Percentiles rank a stretch among this genome's conserved stretches.
phyloP scores from a whole-genome alignment of 1,140 invertebrate genomes.

The Drosophila mayri region DNA sequence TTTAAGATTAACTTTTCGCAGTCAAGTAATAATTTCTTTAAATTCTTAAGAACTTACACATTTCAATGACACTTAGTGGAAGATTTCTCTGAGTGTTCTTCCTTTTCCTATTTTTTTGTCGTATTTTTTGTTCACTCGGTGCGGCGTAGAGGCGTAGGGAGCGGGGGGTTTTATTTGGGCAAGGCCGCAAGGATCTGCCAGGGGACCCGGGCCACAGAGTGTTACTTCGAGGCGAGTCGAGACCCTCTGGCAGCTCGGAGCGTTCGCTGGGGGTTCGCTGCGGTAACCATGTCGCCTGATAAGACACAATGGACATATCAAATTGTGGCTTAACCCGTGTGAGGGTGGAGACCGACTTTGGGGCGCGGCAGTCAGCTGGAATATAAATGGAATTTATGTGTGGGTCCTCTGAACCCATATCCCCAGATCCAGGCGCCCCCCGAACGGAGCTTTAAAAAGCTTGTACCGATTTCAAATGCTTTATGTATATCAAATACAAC shows the following conservation, averaged over 20 bases:
- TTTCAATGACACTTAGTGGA: too few species aligned
- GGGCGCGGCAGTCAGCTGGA: conserved; percentile 53
- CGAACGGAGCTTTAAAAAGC: conserved; percentile 50
- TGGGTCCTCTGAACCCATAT: conserved; percentile 15
- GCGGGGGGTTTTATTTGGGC: conserved; percentile 69
- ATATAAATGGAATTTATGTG: conserved; percentile 83
- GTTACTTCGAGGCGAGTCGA: conserved; percentile 66
- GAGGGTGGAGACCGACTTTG: conserved; percentile 52
- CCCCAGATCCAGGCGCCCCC: conserved; percentile 25
- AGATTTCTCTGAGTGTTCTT: conserved; percentile 23
- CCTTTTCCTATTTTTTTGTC: conserved; percentile 4
- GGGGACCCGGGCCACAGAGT: conserved; percentile 51
- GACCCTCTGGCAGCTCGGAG: conserved; percentile 56
- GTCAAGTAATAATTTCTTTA: too few species aligned
- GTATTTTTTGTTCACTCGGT: conserved; percentile 19
- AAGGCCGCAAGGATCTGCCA: conserved; percentile 76
- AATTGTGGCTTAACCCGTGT: conserved; percentile 79
- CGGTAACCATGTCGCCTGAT: conserved; percentile 83
- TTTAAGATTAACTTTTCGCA: too few species aligned
- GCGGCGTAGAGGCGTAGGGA: conserved; percentile 5
- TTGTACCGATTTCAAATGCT: conserved; percentile 40
- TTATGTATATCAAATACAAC: conserved; percentile 61
- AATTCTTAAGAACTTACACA: too few species aligned
- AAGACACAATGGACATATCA: conserved; percentile 84
- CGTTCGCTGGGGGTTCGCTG: conserved; percentile 75